Conservation (phyloP, 2,797 vertebrate genomes). For the Pangasius krempfi region DNA sequence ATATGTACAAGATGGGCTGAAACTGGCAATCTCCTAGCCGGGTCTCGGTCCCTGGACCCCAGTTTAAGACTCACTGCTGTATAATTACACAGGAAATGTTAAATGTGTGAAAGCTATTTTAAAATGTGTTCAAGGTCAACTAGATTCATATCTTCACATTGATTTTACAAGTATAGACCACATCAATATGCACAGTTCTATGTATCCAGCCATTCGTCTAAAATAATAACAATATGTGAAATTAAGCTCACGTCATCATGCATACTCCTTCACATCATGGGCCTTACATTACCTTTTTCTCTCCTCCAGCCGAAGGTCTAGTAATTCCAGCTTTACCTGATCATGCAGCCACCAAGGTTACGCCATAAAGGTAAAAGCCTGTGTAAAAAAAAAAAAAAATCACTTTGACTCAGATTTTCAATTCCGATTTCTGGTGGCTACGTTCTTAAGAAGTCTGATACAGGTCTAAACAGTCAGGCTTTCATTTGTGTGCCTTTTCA, state of each 20-base stretch:
- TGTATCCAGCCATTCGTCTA: background rate
- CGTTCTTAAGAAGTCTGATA: background rate
- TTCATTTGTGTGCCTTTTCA: background rate
- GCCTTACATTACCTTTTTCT: background rate
- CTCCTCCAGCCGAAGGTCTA: slow-evolving; percentile 50
- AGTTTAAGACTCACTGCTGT: background rate
- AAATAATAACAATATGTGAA: background rate
- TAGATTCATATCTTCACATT: background rate
- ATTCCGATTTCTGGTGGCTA: background rate
- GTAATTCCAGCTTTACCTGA: slow-evolving; percentile 84
- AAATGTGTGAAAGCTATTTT: background rate
- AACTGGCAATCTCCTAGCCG: background rate
- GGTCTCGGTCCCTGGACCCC: background rate
- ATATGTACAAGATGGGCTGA: background rate
- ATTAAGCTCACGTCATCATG: background rate
- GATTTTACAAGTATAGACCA: background rate
- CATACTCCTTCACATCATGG: background rate
- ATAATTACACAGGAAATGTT: background rate
- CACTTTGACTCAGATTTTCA: background rate
- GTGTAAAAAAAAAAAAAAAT: background rate
- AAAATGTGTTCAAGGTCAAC: background rate
- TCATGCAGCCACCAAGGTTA: slow-evolving; percentile 76
- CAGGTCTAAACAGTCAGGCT: background rate
- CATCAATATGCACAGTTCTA: background rate
- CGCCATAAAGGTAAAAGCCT: slow-evolving; percentile 72